Base-by-base conservation (phyloP, 2,888 invertebrate species). In the Cryptocephalus moraei region DNA sequence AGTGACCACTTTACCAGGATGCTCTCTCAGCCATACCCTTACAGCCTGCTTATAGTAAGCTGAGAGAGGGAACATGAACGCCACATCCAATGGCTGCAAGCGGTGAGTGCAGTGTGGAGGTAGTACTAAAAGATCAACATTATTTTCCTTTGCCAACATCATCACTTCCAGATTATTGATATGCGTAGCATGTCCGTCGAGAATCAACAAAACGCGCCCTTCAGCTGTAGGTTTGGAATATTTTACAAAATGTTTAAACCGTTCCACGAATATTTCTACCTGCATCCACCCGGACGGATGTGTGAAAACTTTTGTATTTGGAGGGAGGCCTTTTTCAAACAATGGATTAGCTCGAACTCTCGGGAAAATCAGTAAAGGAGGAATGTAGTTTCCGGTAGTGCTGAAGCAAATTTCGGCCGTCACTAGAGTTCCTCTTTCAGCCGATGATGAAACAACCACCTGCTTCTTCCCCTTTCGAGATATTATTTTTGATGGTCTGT, bases 381-480 rank as follows among this genome's bases (percentile, higher is more conserved):
- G 55, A 49, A 55, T 44, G 44, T 49, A 60, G 31, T 14, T n/a
- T n/a, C 62, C 60, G 40, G 42, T 44, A 9, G 62, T 60, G 32
- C 43, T 55, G 34, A 56, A 51, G 46, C 56, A 59, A 10, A 62
- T 44, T 47, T 53, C 53, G 8, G 49, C 52, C n/a, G 59, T 63
- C 8, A 58, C 53, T 2, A 48, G 50, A 22, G 44, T 31, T 2
- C 59, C 58, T 41, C 41, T 9, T 22, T 22, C 41, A 36, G 54
- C 57, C 9, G 56, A 58, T 34, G 52, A 51, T 31, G 56, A 32
- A 2, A 49, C 47, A 4, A 54, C 56, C 9, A 61, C 55, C 52
- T 62, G 58, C 42, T 50, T 55, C n/a, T n/a, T n/a, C n/a, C n/a
- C n/a, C n/a, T n/a, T n/a, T 46, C 47, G 44, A 8, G 58, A 58